Percentiles rank a stretch among this genome's conserved stretches.
These are phyloP conservation scores for Percina caprodes DNA, from an alignment of 2,113 vertebrate genomes.

Conservation along the genomic window DNA sequence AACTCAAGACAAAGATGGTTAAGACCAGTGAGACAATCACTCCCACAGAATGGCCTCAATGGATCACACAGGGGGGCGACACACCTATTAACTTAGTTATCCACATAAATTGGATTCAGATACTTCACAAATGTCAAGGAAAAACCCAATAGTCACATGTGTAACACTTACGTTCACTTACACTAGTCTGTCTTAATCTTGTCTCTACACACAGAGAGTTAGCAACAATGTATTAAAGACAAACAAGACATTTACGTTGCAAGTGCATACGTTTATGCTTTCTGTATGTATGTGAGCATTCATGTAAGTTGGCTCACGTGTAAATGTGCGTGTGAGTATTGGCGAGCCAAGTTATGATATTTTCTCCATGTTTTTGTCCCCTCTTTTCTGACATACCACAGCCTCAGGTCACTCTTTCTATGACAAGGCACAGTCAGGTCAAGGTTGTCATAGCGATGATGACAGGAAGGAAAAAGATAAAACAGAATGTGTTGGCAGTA, in stretches of 20 bases:
- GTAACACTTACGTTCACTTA: not conserved
- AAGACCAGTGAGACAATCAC: too few species aligned
- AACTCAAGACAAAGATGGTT: too few species aligned
- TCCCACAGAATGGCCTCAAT: too few species aligned
- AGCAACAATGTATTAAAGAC: not conserved
- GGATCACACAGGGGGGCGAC: too few species aligned
- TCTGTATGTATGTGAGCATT: not conserved
- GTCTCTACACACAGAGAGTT: not conserved
- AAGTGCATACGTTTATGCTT: not conserved
- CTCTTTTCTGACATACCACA: slow-evolving; percentile 12
- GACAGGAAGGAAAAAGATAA: slow-evolving; percentile 51
- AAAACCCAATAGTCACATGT: not conserved
- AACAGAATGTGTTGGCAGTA: slow-evolving; percentile 52
- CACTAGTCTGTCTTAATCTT: not conserved
- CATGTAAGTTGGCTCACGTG: not conserved
- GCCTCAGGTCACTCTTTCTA: slow-evolving; percentile 35
- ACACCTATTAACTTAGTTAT: not conserved
- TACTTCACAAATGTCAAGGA: not conserved
- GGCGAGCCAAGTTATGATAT: slow-evolving; percentile 19
- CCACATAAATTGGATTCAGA: not conserved
- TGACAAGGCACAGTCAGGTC: slow-evolving; percentile 46
- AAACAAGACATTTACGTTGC: not conserved
- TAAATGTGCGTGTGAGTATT: not conserved
- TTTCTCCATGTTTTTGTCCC: slow-evolving; percentile 21
- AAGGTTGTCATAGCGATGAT: slow-evolving; percentile 64